Evolutionary conservation across 2,113 vertebrate species (phyloP).

Genomic region (Otocyon megalotis): DNA sequence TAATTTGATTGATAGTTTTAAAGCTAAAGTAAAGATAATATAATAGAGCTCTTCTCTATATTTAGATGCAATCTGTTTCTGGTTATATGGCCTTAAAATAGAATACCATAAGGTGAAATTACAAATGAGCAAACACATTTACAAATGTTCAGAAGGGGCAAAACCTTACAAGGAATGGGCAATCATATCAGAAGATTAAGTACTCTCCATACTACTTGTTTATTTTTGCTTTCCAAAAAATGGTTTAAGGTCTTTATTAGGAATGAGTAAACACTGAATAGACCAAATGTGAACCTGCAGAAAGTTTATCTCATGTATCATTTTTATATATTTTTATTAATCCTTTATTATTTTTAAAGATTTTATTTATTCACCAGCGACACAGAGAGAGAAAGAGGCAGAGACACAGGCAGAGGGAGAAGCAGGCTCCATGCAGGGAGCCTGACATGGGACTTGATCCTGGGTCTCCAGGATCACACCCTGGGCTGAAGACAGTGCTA

Average conservation of each 20-base stretch:
- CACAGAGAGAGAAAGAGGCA: no score
- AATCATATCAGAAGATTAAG: background rate
- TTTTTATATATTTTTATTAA: background rate
- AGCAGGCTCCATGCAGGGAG: no score
- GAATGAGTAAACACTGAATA: background rate
- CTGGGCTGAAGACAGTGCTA: no score
- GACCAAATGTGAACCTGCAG: background rate
- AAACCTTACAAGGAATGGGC: background rate
- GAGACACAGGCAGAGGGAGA: no score
- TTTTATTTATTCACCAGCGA: no score
- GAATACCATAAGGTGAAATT: constrained; percentile 57
- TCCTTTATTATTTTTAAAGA: no score
- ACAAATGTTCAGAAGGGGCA: background rate
- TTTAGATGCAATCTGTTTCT: constrained; percentile 61
- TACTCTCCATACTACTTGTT: background rate
- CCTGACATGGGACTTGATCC: no score
- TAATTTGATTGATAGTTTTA: constrained; percentile 54
- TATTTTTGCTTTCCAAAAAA: constrained; percentile 16
- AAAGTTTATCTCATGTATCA: background rate
- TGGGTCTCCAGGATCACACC: no score
- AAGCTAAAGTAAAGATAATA: constrained; percentile 55
- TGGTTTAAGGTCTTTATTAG: background rate
- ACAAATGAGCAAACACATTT: background rate
- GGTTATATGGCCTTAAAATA: constrained; percentile 50
- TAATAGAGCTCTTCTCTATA: constrained; percentile 45